Evolutionary conservation across 2,888 invertebrate species (phyloP), one percentile per base, ranked within the genome.

Genomic region (Leuctra nigra): DNA sequence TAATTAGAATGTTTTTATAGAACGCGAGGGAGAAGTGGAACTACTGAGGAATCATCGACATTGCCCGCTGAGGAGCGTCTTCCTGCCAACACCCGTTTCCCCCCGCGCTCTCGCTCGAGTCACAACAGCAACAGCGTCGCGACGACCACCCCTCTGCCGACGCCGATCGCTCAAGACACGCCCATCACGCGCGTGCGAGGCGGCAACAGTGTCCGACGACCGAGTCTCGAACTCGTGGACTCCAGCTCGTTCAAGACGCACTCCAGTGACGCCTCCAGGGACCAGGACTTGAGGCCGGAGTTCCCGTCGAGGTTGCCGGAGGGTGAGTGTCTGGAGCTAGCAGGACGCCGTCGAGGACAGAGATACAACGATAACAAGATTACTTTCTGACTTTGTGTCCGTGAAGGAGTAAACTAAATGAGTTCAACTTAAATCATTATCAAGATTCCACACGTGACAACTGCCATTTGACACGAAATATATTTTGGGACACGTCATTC

Each of bases 31-130:
- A 56, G 65, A 22, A 48, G 60, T 16, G 54, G 59, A 54, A 9
- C 54, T 61, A 14, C 75, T 75, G 48, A 59, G 53, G 72, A 76
- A 25, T 74, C 73, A 56, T 77, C 79, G 64, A 56, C 57, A n/a
- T 56, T 58, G 3, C 61, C 63, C 18, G 56, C 63, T 7, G 73
- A 73, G 60, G 79, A 79, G 64, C 72, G 90, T 63, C 72, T 91
- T 61, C 91, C 91, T 1, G 80, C 83, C n/a, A 88, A 85, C 67
- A 90, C 91, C n/a, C 82, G 91, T 62, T 91, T 90, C 71, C 89
- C 89, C 60, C 87, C 87, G 44, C 83, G 75, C 57, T 69, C 72
- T 3, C 66, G 73, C 14, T 69, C 70, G 4, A 72, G 69, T 57
- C 70, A 70, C 61, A 70, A 69, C 54, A 35, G 54, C 48, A 53